A percentile compares a stretch with the other conserved stretches of the same genome.
These are phyloP conservation scores for Aphelenchoides avenae DNA, from an alignment of 1,140 invertebrate genomes.

Conservation along the genomic window DNA sequence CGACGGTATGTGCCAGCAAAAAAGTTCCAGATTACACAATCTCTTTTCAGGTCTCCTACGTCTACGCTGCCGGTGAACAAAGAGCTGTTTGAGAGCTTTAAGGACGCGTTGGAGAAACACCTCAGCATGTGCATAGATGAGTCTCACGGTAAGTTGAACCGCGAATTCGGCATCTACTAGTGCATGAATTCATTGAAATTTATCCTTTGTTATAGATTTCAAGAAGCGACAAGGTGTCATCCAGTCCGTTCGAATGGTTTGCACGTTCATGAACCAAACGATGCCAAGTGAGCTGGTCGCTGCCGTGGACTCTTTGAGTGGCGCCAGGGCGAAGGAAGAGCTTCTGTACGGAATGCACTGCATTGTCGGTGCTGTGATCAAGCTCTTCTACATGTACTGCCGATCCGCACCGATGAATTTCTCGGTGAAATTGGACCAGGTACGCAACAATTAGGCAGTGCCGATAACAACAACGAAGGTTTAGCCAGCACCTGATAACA, in stretches of 20 bases:
- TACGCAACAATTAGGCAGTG: constrained; percentile 1
- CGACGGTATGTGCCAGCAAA: background rate
- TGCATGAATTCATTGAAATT: background rate
- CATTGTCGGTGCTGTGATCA: constrained; percentile 24
- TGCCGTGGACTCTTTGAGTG: background rate
- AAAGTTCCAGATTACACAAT: background rate
- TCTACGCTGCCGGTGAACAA: constrained; percentile 7
- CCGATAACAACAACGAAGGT: background rate
- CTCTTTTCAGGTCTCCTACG: constrained; percentile 9
- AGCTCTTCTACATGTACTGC: constrained; percentile 21
- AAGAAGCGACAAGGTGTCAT: constrained; percentile 11
- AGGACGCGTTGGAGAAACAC: constrained; percentile 15
- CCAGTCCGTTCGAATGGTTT: constrained; percentile 3
- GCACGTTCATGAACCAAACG: constrained; percentile 28
- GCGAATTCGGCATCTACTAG: background rate
- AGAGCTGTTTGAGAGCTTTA: constrained; percentile 26
- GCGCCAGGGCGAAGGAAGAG: background rate
- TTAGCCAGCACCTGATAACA: constrained; percentile 4
- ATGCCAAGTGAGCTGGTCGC: constrained; percentile 24
- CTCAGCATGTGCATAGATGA: constrained; percentile 23
- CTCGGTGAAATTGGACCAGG: constrained; percentile 13
- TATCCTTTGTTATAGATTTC: constrained; percentile 11
- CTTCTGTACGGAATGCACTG: constrained; percentile 10
- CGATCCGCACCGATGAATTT: constrained; percentile 27
- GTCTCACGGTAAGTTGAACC: constrained; percentile 13